phyloP scores from a whole-genome alignment of 2,888 invertebrate genomes.

The Zaprionus lineosus region DNA sequence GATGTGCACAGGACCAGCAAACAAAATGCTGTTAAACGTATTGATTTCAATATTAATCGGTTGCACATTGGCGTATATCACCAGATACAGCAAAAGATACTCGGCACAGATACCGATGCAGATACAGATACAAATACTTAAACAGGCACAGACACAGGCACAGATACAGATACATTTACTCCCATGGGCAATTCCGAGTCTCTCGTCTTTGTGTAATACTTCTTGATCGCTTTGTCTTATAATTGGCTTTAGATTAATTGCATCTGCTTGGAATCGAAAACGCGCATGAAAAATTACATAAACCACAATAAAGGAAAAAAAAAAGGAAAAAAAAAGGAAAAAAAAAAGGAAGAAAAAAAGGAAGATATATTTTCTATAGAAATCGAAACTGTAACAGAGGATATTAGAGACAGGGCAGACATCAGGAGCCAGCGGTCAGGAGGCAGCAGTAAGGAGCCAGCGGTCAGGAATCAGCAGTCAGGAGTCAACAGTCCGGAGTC shows the following conservation, averaged over 20 bases:
- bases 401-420: slow-evolving; percentile 16
- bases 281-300: slow-evolving; percentile 72
- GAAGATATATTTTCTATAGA: slow-evolving; percentile 46
- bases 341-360: slow-evolving; percentile 23
- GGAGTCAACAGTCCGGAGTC: too few species aligned
- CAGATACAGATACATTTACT: too few species aligned
- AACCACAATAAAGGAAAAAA: slow-evolving; percentile 11
- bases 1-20: slow-evolving; percentile 13
- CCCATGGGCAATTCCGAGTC: slow-evolving; percentile 2
- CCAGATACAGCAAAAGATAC: slow-evolving; percentile 20
- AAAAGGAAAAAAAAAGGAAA: slow-evolving; percentile 6
- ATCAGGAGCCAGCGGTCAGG: too few species aligned
- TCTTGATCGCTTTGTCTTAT: slow-evolving; percentile 68
- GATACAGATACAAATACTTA: too few species aligned
- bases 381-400: slow-evolving; percentile 58
- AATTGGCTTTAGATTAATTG: slow-evolving; percentile 81
- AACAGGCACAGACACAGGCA: too few species aligned
- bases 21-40: slow-evolving; percentile 64
- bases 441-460: slow-evolving; percentile 16
- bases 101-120: slow-evolving; percentile 10
- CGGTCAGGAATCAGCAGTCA: background rate
- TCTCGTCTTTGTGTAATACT: slow-evolving; percentile 54
- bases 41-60: slow-evolving; percentile 73
- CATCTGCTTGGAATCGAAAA: slow-evolving; percentile 60
- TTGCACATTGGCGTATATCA: slow-evolving; percentile 50